These are phyloP conservation scores for Apteryx mantelli DNA, from an alignment of 2,113 vertebrate genomes.

Conservation along the genomic window DNA sequence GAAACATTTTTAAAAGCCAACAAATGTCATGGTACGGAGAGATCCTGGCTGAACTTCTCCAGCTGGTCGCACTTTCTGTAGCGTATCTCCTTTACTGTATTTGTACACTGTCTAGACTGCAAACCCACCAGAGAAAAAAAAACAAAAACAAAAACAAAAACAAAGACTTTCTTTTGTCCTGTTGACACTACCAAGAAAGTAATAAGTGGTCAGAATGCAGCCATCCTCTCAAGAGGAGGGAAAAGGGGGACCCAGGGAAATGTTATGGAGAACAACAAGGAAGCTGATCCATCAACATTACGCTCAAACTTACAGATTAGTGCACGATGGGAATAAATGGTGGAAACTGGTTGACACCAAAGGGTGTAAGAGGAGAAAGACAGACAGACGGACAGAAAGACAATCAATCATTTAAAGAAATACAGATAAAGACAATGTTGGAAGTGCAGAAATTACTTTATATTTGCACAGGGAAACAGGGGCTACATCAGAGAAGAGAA, in stretches of 20 bases:
- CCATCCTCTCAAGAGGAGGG: not conserved
- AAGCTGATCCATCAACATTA: not conserved
- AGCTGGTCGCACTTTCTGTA: not conserved
- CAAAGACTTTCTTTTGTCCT: not conserved
- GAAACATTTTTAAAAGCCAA: not conserved
- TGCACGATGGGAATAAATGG: not conserved
- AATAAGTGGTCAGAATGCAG: not conserved
- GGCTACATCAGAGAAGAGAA: not conserved
- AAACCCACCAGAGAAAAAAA: not conserved
- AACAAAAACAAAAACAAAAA: not conserved
- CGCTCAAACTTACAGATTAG: not conserved
- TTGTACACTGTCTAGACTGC: not conserved
- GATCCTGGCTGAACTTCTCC: not conserved
- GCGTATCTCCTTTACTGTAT: not conserved
- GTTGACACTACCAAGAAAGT: not conserved
- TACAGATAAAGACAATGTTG: not conserved
- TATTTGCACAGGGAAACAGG: not conserved
- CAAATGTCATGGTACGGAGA: not conserved
- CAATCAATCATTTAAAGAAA: not conserved
- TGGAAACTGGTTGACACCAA: not conserved
- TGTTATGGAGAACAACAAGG: not conserved
- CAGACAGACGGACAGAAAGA: not conserved
- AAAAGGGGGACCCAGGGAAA: not conserved
- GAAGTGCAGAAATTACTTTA: not conserved
- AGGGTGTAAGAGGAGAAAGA: not conserved